A percentile compares a stretch with the other conserved stretches of the same genome.
Evolutionary conservation across 2,888 invertebrate genomes (phyloP).

Genomic region (Thymelicus lineola): DNA sequence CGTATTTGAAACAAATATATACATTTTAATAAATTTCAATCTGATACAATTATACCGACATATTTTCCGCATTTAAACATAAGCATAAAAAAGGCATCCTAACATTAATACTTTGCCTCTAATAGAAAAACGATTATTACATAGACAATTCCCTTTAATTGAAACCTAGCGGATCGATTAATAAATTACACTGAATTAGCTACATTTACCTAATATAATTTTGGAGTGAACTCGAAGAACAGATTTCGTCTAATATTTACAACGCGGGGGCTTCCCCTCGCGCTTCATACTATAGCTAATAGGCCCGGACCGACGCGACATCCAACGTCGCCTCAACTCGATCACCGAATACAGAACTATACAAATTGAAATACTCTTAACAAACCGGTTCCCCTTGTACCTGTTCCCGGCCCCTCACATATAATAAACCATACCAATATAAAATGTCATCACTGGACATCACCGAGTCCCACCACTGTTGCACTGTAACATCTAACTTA

Average conservation of each 20-base stretch:
- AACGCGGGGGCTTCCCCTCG: not conserved
- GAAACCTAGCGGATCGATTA: conserved; percentile 19
- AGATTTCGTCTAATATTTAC: conserved; percentile 31
- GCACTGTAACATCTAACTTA: too few species aligned
- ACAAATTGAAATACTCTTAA: not conserved
- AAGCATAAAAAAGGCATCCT: conserved; percentile 16
- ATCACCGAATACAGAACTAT: not conserved
- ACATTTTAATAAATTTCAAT: not conserved
- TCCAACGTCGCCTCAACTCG: not conserved
- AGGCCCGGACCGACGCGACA: conserved; percentile 8
- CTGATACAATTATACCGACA: not conserved
- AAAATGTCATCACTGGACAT: too few species aligned
- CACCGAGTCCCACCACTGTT: too few species aligned
- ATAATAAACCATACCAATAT: too few species aligned
- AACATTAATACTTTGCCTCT: conserved; percentile 25
- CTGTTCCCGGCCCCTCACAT: too few species aligned
- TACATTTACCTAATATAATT: conserved; percentile 13
- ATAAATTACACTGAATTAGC: conserved; percentile 26
- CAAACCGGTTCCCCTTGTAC: too few species aligned
- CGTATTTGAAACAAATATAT: conserved; percentile 9
- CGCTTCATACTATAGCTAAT: not conserved
- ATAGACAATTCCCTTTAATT: conserved; percentile 28
- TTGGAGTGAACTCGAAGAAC: not conserved
- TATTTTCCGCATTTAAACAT: conserved; percentile 1
- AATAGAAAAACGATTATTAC: conserved; percentile 14